Evolutionary conservation across 2,888 invertebrate species (phyloP), one percentile per base, ranked within the genome.

Genomic region (Antheraea assamensis): DNA sequence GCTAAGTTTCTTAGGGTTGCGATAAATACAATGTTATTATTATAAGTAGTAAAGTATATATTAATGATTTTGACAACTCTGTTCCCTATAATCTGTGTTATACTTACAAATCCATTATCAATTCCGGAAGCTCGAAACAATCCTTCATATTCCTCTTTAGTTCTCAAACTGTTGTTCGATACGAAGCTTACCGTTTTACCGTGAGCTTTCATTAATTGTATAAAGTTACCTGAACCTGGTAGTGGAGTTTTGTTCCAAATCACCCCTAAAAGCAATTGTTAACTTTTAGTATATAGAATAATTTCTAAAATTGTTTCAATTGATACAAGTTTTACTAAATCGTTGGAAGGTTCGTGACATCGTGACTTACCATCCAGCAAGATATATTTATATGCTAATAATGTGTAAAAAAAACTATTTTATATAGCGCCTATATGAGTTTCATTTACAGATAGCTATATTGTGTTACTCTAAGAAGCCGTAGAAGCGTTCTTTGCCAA

Each of bases 181-280:
- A 95, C 94, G n/a, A 91, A 93, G 75, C 92, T 82, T 0, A 95
- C 87, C 7, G 89, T 89, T 79, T 96, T 96, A 0, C 95, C 95
- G 17, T 90, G 81, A 70, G 90, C 84, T 76, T 92, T 88, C 75
- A 96, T 90, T 52, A 89, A 82, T 4, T 85, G 84, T 68, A 96
- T 86, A 75, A 95, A 92, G 4, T 95, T 91, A 0, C 91, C 87
- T 0, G 91, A 88, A 0, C 94, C 95, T 19, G 91, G 88, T 15
- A 95, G 79, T 0, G 93, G 88, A 0, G 78, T 73, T 52, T 78
- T 80, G 2, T 82, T 72, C 90, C 95, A 95, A 77, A 96, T 81
- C 0, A 96, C 96, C 74, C 96, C 96, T 96, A 81, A 19, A 87
- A 86, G 55, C 24, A 35, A 66, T 17, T 27, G 8, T 24, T 35